Base-by-base conservation (phyloP, 1,140 invertebrate species). In the Cydia amplana region DNA sequence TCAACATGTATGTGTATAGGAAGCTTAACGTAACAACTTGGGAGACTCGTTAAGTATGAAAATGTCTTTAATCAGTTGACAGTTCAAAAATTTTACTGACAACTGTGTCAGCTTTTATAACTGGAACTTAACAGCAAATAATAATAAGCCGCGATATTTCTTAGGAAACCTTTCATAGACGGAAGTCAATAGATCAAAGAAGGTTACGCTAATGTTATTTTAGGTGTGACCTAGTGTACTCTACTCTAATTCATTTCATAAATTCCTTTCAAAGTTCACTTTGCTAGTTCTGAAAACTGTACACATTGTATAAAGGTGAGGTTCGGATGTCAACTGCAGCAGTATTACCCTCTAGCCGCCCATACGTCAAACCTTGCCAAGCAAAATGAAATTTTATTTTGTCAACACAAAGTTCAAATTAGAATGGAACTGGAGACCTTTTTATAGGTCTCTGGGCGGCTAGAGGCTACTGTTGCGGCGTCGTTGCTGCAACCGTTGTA, bases 241-340 rank as follows among this genome's bases (percentile, higher is more conserved):
- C 10, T 51, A 60, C 18, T 55, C 51, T 0, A 12, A 23, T 60
- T 60, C 6, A 60, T 60, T 60, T 60, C 9, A 18, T 23, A 60
- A 60, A 60, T 60, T 60, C 55, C 55, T 60, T 60, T 60, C 18
- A 60, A 10, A 60, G 55, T 60, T 60, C 55, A 60, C n/a, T 1
- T 20, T 55, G 51, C 4, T 55, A 16, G 51, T 60, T 60, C 10
- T 23, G 20, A 60, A 60, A 60, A n/a, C 18, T 60, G 18, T 23
- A 60, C 18, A 60, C 18, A 12, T 60, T 20, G 51, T 3, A 55
- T 46, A 16, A 25, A 25, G 25, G 25, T 25, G 25, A 25, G 1
- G 25, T 25, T 25, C 25, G 25, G 25, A 25, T 25, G 25, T 25
- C 25, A 25, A 1, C 1, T 25, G 25, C n/a, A n/a, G n/a, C n/a